phyloP scores from a whole-genome alignment of 2,888 invertebrate genomes.

The Cacoxenus indagator region DNA sequence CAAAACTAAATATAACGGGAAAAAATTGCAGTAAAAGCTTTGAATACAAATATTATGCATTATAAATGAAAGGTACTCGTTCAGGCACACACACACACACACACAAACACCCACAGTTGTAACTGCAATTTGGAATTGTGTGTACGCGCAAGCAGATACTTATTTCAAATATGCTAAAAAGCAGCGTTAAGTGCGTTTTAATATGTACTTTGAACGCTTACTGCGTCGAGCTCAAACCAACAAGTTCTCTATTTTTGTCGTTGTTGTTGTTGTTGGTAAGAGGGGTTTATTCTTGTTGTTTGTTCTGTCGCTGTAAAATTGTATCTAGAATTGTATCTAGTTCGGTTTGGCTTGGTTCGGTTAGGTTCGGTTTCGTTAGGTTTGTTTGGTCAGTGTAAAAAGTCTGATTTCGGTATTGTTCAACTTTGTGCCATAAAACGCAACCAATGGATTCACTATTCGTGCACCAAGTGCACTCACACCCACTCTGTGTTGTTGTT shows the following conservation, averaged over 20 bases:
- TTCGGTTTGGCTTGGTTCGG: not conserved
- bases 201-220: slow-evolving; percentile 25
- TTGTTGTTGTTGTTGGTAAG: not conserved
- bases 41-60: slow-evolving; percentile 41
- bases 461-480: not conserved
- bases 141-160: not conserved
- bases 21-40: slow-evolving; percentile 35
- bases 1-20: not conserved
- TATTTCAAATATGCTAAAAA: slow-evolving; percentile 18
- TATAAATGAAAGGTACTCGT: slow-evolving; percentile 32
- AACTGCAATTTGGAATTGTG: not conserved
- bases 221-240: not conserved
- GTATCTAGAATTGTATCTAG: slow-evolving; percentile 22
- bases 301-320: slow-evolving; percentile 15
- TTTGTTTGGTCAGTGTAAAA: not conserved
- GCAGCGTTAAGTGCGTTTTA: slow-evolving; percentile 31
- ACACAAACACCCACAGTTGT: slow-evolving; percentile 6
- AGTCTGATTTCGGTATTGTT: not conserved
- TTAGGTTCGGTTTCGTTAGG: not conserved
- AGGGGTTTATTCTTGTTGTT: slow-evolving; percentile 3
- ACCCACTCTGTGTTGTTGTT: slow-evolving; percentile 10
- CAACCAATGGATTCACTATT: not conserved
- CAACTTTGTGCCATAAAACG: slow-evolving; percentile 1
- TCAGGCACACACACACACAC: slow-evolving; percentile 12
- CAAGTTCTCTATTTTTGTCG: not conserved